Evolutionary conservation across 2,113 vertebrate species (phyloP).

Genomic region (Grammomys dolichurus): DNA sequence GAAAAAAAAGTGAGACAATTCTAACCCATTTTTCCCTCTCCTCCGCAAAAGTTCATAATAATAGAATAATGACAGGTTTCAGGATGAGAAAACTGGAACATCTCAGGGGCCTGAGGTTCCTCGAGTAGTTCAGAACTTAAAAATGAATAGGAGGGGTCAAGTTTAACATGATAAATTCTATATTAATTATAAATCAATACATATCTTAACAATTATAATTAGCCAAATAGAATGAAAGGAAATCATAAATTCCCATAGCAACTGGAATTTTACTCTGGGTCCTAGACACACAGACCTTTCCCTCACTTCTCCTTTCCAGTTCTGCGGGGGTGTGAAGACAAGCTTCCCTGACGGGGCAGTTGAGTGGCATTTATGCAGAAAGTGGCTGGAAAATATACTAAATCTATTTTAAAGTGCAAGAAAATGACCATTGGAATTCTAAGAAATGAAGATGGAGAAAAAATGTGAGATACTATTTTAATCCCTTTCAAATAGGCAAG

Average conservation of each 20-base stretch:
- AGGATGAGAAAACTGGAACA: constrained; percentile 53
- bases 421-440: not conserved
- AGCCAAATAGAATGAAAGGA: constrained; percentile 35
- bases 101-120: not conserved
- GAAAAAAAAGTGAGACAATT: constrained; percentile 59
- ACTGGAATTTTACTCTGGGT: not conserved
- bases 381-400: not conserved
- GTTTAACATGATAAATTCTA: constrained; percentile 22
- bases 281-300: not conserved
- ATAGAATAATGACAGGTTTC: constrained; percentile 69
- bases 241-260: not conserved
- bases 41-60: constrained; percentile 55
- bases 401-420: not conserved
- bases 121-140: constrained; percentile 45
- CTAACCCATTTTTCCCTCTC: constrained; percentile 55
- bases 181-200: not conserved
- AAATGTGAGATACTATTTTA: constrained; percentile 22
- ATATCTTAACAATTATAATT: not conserved
- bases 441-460: not conserved
- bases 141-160: not conserved
- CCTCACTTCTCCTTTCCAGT: not conserved
- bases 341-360: not conserved
- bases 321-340: not conserved
- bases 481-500: not conserved
- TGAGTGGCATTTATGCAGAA: not conserved